Evolutionary conservation across 2,113 vertebrate species (phyloP).

Genomic region (Suncus etruscus): DNA sequence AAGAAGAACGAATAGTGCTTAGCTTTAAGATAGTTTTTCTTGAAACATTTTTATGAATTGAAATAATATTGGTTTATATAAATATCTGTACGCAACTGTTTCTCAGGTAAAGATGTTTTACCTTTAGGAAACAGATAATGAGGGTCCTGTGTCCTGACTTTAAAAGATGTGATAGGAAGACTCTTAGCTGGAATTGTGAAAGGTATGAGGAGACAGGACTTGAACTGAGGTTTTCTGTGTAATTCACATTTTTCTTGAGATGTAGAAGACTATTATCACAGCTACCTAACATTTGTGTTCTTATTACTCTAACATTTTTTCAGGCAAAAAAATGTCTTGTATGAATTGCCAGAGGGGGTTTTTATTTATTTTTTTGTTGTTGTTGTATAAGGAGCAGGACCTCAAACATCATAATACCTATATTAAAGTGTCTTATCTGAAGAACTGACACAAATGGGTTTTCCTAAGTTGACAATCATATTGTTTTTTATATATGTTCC

Average conservation of each 20-base stretch:
- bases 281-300: background rate
- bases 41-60: background rate
- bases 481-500: background rate
- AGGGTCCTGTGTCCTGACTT: background rate
- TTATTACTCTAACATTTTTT: background rate
- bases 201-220: rapidly evolving
- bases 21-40: too few species aligned
- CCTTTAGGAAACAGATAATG: background rate
- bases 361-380: conserved; percentile 73
- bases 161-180: background rate
- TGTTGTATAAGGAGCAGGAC: conserved; percentile 65
- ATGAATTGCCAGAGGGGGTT: conserved; percentile 72
- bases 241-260: background rate
- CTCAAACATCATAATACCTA: background rate
- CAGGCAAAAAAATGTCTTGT: conserved; percentile 74
- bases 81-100: background rate
- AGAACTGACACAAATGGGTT: conserved; percentile 2
- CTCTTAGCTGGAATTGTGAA: rapidly evolving
- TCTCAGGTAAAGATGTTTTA: background rate
- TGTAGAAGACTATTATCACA: background rate
- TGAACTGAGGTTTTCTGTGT: rapidly evolving
- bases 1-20: too few species aligned
- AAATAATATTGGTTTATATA: background rate
- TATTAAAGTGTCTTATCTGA: conserved; percentile 3
- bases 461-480: background rate